Conservation (phyloP, 2,888 invertebrate genomes). For the Polydrusus cervinus region DNA sequence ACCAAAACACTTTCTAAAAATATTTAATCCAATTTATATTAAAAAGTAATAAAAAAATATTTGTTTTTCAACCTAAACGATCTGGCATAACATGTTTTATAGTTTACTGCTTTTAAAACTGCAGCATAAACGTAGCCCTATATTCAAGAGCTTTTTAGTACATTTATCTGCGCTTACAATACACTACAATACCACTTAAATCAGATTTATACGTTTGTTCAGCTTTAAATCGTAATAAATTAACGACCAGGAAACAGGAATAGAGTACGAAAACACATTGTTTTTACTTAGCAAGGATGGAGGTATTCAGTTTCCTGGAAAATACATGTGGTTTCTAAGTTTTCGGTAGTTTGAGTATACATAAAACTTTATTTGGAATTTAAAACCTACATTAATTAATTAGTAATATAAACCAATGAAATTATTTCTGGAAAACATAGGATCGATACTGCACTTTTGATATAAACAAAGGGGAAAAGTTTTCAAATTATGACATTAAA, state of each 20-base stretch:
- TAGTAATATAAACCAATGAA: too few species aligned
- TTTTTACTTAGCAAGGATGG: constrained; percentile 5
- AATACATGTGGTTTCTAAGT: background rate
- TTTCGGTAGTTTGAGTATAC: background rate
- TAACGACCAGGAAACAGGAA: constrained; percentile 6
- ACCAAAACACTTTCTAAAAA: too few species aligned
- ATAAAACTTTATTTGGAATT: background rate
- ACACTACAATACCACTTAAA: constrained; percentile 9
- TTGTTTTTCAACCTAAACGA: background rate
- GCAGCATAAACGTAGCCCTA: background rate
- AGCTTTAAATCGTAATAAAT: constrained; percentile 19
- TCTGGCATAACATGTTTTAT: background rate
- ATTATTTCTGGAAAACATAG: too few species aligned
- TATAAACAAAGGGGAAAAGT: too few species aligned
- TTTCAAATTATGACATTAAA: too few species aligned
- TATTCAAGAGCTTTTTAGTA: background rate
- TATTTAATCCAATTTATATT: too few species aligned
- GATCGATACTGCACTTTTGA: too few species aligned
- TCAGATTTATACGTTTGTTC: constrained; percentile 7
- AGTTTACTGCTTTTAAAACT: background rate
- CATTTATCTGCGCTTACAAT: background rate
- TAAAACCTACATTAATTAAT: background rate
- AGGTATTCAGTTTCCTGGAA: background rate
- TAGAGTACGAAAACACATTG: constrained; percentile 16
- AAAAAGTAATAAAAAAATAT: too few species aligned